Evolutionary conservation across 2,797 vertebrate genomes (phyloP).

Genomic region (Halcyon badia): DNA sequence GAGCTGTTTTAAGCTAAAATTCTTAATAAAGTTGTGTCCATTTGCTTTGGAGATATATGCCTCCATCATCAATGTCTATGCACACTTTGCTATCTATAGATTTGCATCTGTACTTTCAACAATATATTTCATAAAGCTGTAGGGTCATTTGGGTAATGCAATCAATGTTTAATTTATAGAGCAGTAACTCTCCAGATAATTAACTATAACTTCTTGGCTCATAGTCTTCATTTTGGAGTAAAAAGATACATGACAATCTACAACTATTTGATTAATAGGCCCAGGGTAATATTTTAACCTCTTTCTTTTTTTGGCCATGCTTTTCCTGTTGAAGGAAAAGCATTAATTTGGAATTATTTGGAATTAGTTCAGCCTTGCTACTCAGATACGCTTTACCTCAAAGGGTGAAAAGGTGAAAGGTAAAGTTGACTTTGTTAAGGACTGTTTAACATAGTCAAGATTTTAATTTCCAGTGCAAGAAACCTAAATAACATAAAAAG

Average conservation of each 20-base stretch:
- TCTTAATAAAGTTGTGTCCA: not conserved
- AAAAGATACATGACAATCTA: not conserved
- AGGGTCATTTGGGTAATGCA: not conserved
- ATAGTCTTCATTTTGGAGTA: not conserved
- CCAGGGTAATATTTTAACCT: not conserved
- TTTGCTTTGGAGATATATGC: not conserved
- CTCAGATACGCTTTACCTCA: not conserved
- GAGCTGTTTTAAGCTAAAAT: not conserved
- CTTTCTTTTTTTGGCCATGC: not conserved
- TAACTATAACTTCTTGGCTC: not conserved
- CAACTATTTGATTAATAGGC: not conserved
- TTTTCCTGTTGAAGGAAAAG: not conserved
- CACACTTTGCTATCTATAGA: not conserved
- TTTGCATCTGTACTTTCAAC: not conserved
- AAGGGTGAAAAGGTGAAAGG: conserved; percentile 14
- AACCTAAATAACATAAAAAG: not conserved
- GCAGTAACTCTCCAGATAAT: not conserved
- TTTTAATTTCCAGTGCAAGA: conserved; percentile 2
- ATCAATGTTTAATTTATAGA: not conserved
- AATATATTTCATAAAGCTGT: not conserved
- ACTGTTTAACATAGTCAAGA: not conserved
- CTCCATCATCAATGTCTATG: fast-evolving
- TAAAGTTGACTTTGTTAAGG: not conserved
- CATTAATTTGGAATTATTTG: not conserved
- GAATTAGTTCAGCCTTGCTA: conserved; percentile 8